Base-by-base conservation (phyloP, 1,140 invertebrate species). In the Trinorchestia longiramus region DNA sequence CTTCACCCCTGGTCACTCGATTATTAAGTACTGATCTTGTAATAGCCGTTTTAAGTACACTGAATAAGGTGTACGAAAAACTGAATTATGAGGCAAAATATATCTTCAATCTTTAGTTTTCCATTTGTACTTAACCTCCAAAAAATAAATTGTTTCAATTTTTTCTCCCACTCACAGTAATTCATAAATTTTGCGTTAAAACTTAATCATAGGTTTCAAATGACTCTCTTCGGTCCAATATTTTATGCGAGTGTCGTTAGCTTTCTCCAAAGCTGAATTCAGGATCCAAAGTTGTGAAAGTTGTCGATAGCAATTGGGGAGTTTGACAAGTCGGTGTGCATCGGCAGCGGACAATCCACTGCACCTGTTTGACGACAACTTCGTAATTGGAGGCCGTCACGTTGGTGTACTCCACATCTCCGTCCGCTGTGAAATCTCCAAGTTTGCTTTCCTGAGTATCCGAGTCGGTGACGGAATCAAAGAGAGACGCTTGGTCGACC, bases 271-370 rank as follows among this genome's bases (percentile, higher is more conserved):
- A 94, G 43, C 41, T 43, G 19, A 94, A 94, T 94, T 45, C 43
- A 45, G 44, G 92, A 94, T 45, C 92, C 44, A 43, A 40, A 94
- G 92, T 45, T 36, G 92, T 42, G 23, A 44, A 94, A 94, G 44
- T 47, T 94, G 92, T 44, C 44, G 92, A 43, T 1, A 94, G 92
- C 36, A 94, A 6, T n/a, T 42, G 41, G 17, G 92, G 92, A 47
- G 92, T 94, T 47, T 94, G 43, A 47, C 92, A 94, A 94, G 92
- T 94, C 43, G 92, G 92, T 15, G 92, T 94, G 36, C 92, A 94
- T 28, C 92, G 92, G 44, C 92, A 94, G 36, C 92, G 92, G 0
- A 94, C 41, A 19, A 94, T 94, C 92, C 92, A 94, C 92, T 94
- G 92, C 92, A 94, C 92, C 92, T 45, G 92, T 47, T 94, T 94